A percentile compares a stretch with the other conserved stretches of the same genome.
These are phyloP conservation scores for Athene cunicularia DNA, from an alignment of 2,113 vertebrate genomes.

Conservation along the genomic window DNA sequence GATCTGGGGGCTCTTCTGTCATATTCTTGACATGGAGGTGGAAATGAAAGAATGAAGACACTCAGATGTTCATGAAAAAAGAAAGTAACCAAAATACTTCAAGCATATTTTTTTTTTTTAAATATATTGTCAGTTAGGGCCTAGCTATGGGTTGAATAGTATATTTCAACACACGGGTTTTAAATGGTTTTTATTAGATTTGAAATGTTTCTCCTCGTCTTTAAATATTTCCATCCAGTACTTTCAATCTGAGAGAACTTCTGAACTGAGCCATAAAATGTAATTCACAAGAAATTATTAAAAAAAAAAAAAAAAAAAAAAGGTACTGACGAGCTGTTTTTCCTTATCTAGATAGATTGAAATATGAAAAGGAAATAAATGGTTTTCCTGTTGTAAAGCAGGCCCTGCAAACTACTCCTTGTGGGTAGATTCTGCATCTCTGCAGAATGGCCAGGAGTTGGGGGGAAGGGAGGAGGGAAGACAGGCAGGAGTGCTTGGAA, in stretches of 20 bases:
- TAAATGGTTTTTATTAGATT: not conserved
- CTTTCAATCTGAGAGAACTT: not conserved
- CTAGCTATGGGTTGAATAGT: not conserved
- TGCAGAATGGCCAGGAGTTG: not conserved
- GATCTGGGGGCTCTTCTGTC: not conserved
- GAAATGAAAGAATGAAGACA: not conserved
- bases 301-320: not conserved
- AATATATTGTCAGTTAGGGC: not conserved
- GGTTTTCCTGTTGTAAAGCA: not conserved
- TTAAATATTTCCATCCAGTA: not conserved
- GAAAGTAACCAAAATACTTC: not conserved
- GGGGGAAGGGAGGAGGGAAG: not conserved
- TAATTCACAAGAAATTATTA: not conserved
- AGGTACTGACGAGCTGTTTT: not conserved
- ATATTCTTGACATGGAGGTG: not conserved
- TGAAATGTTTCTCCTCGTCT: not conserved
- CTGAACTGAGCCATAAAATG: not conserved
- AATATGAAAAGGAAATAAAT: not conserved
- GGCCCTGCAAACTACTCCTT: not conserved
- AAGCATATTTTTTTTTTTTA: not conserved
- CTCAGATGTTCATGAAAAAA: not conserved
- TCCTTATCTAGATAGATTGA: not conserved
- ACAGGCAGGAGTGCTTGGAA: constrained; percentile 4
- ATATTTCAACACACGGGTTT: not conserved
- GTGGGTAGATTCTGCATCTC: not conserved